Conservation (phyloP, 2,888 invertebrate genomes). For the Heliconius ismenius region DNA sequence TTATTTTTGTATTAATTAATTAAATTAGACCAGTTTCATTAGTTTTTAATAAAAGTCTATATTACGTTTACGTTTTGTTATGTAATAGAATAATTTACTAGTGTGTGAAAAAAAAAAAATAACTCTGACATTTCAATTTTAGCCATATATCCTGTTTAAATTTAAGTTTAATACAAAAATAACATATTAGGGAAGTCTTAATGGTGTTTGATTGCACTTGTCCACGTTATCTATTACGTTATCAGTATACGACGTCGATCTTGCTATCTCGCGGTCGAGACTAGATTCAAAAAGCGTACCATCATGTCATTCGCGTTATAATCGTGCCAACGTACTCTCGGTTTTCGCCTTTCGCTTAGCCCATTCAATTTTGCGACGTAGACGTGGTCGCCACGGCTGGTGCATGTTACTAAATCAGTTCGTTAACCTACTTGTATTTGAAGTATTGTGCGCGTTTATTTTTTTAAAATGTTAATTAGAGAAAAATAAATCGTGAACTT, state of each 20-base stretch:
- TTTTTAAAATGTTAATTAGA: background rate
- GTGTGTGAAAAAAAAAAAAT: too few relatives aligned
- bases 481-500: too few relatives aligned
- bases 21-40: too few relatives aligned
- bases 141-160: too few relatives aligned
- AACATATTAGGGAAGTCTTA: slow-evolving; percentile 48
- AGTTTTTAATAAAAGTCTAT: too few relatives aligned
- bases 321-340: slow-evolving; percentile 74
- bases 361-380: slow-evolving; percentile 62
- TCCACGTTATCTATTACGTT: slow-evolving; percentile 64
- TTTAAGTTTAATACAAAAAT: background rate
- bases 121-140: too few relatives aligned
- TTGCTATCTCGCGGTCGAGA: slow-evolving; percentile 70
- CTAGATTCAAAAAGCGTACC: slow-evolving; percentile 59
- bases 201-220: slow-evolving; percentile 45
- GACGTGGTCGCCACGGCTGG: slow-evolving; percentile 54
- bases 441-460: slow-evolving; percentile 56
- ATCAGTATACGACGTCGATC: slow-evolving; percentile 72
- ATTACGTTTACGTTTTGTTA: too few relatives aligned
- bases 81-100: too few relatives aligned
- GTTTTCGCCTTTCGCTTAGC: slow-evolving; percentile 75
- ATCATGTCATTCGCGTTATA: slow-evolving; percentile 74
- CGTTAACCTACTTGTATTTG: slow-evolving; percentile 64
- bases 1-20: too few relatives aligned
- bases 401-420: slow-evolving; percentile 69